phyloP scores from a whole-genome alignment of 2,113 vertebrate genomes.

The Dolichallabes microphthalmus region DNA sequence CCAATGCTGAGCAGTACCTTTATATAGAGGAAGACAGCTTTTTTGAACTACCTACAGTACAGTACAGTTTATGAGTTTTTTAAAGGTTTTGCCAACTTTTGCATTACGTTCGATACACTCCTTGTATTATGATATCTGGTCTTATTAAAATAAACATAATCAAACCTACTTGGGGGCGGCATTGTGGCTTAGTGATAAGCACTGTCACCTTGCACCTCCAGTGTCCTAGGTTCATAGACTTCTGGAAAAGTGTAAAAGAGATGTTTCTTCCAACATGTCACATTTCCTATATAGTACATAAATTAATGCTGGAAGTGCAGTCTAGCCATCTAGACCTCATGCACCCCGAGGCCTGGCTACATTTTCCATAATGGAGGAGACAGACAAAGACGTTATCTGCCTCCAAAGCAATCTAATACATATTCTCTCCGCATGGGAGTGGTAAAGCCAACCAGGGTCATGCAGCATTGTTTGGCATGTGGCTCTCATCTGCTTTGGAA shows the following conservation, averaged over 20 bases:
- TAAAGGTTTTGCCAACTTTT: too few relatives aligned
- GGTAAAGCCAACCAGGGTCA: background rate
- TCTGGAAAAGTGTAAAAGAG: background rate
- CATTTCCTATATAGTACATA: background rate
- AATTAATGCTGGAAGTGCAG: conserved; percentile 19
- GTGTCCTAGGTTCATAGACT: too few relatives aligned
- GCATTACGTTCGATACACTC: background rate
- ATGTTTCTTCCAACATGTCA: background rate
- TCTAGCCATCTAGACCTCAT: background rate
- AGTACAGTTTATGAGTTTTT: too few relatives aligned
- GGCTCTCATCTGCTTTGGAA: background rate
- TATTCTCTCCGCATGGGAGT: background rate
- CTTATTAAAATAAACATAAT: background rate
- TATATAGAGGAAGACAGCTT: too few relatives aligned
- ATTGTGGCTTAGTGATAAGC: too few relatives aligned
- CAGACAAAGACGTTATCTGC: background rate
- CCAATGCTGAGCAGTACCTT: too few relatives aligned
- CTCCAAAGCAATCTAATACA: background rate
- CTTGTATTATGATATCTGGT: background rate
- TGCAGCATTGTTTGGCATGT: background rate
- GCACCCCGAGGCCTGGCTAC: background rate
- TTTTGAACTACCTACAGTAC: too few relatives aligned
- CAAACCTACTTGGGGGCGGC: background rate
- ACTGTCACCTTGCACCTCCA: too few relatives aligned
- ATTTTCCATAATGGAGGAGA: conserved; percentile 17